Evolutionary conservation across 1,140 invertebrate genomes (phyloP).

Genomic region (Drosophila eugracilis): DNA sequence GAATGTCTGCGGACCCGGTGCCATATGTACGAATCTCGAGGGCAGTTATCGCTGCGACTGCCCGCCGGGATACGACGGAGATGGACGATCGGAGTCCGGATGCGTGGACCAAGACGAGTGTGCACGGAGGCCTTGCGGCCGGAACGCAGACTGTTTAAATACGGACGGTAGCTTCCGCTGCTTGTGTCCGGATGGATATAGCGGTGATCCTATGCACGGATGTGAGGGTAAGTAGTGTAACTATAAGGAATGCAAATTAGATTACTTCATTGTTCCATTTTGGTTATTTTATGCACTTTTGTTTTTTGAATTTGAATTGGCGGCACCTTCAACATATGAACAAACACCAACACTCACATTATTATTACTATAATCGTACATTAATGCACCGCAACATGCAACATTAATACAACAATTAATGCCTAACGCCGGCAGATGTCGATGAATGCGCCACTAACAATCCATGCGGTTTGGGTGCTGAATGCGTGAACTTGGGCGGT

Average conservation of each 20-base stretch:
- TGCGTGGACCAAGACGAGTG: conserved; percentile 91
- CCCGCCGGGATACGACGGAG: conserved; percentile 91
- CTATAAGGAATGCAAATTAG: not conserved
- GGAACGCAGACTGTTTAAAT: conserved; percentile 90
- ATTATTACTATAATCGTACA: conserved; percentile 38
- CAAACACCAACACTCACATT: conserved; percentile 39
- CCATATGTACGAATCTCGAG: conserved; percentile 91
- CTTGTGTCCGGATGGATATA: conserved; percentile 90
- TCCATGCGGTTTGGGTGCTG: conserved; percentile 89
- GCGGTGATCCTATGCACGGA: conserved; percentile 89
- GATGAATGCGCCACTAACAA: conserved; percentile 94
- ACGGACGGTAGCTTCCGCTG: conserved; percentile 90
- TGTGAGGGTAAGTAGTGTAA: conserved; percentile 88
- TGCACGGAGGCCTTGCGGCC: conserved; percentile 88
- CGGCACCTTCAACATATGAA: conserved; percentile 43
- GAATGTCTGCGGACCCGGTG: conserved; percentile 91
- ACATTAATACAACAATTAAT: conserved; percentile 73
- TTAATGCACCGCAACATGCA: conserved; percentile 66
- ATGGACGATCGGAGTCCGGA: conserved; percentile 88
- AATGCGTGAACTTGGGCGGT: conserved; percentile 91
- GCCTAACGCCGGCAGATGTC: conserved; percentile 87
- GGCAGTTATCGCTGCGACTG: conserved; percentile 93
- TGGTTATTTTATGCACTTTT: conserved; percentile 59
- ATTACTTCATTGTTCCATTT: conserved; percentile 46
- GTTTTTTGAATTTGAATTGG: conserved; percentile 52